Percentiles rank a stretch among this genome's conserved stretches.
Conservation (phyloP, 2,888 invertebrate genomes). For the Diarsia dahlii region DNA sequence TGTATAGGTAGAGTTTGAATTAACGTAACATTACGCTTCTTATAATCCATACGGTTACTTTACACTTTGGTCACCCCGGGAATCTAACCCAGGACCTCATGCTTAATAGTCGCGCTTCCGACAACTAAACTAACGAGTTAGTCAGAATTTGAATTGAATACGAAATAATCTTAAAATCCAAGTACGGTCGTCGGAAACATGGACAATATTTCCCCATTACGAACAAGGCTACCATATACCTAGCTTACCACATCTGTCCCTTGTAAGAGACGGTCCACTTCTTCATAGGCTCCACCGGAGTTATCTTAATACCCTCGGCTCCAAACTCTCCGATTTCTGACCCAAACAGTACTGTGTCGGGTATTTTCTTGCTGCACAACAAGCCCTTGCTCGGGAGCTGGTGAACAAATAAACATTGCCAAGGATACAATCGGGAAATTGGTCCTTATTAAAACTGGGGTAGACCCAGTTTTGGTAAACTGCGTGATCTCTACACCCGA, state of each 20-base stretch:
- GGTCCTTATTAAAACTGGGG: not conserved
- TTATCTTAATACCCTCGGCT: slow-evolving; percentile 93
- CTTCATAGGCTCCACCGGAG: slow-evolving; percentile 93
- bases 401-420: slow-evolving; percentile 35
- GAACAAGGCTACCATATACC: not conserved
- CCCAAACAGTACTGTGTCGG: slow-evolving; percentile 93
- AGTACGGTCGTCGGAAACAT: too few species aligned
- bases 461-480: too few species aligned
- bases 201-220: not conserved
- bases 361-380: slow-evolving; percentile 92
- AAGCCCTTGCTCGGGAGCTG: slow-evolving; percentile 93
- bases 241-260: slow-evolving; percentile 92
- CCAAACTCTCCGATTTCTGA: slow-evolving; percentile 91
- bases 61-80: too few species aligned
- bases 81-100: too few species aligned
- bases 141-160: too few species aligned
- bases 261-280: slow-evolving; percentile 93
- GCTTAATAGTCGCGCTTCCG: too few species aligned
- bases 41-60: too few species aligned
- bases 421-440: not conserved
- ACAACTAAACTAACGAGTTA: too few species aligned
- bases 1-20: too few species aligned
- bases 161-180: too few species aligned
- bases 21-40: too few species aligned
- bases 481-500: too few species aligned